Evolutionary conservation across 1,140 invertebrate genomes (phyloP), one percentile per base, ranked within the genome.

Genomic region (Pachypeltis micranthus): DNA sequence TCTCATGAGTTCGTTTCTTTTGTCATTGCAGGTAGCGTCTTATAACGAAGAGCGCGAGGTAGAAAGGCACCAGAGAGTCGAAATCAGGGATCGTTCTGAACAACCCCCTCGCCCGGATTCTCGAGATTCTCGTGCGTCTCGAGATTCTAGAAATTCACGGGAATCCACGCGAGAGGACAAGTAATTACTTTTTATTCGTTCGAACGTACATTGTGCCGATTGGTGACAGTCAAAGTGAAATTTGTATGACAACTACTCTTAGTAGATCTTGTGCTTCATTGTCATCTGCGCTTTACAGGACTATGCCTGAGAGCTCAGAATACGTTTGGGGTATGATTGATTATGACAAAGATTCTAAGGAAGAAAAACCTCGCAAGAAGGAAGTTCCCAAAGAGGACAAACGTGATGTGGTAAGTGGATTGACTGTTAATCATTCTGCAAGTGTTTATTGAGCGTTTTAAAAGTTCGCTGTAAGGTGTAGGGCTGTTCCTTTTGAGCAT

Each of bases 101-200:
- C 51, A 79, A 7, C 80, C 80, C 0, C 77, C 79, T n/a, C 73
- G 80, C 63, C 81, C 81, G 16, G 72, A 74, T 63, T 73, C 69
- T 26, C 63, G 71, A 1, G 83, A 84, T 67, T 81, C 80, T 24
- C n/a, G 63, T 3, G 47, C 58, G 1, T 64, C 63, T 0, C 72
- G 80, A 29, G 79, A 81, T 54, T 81, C 80, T 0, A 75, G 80
- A 59, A 73, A 76, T 1, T 81, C 80, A 0, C 57, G 59, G n/a
- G 61, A 65, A 24, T 62, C 60, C 2, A n/a, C 63, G 39, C 14
- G 63, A 54, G 56, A 63, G 29, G 55, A 62, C 27, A 27, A 62
- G n/a, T n/a, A n/a, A n/a, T n/a, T n/a, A n/a, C n/a, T n/a, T n/a
- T n/a, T n/a, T n/a, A n/a, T n/a, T n/a, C n/a, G n/a, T n/a, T n/a